Conservation (phyloP, 2,888 invertebrate species). For the Aphodius granarius region DNA sequence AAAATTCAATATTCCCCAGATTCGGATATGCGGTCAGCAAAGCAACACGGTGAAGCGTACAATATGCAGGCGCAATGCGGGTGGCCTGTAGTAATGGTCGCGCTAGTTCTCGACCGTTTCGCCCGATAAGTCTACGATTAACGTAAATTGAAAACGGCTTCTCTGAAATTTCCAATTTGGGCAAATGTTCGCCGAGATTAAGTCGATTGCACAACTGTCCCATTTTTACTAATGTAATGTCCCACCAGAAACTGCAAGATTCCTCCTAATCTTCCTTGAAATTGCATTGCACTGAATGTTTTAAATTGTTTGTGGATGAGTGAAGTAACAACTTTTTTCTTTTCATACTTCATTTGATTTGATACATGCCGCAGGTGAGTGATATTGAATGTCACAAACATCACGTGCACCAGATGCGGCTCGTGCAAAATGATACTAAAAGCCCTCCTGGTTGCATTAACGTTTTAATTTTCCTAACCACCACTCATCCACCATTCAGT, state of each 20-base stretch:
- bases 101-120: neutral
- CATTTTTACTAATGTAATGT: neutral
- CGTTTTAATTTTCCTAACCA: neutral
- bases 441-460: neutral
- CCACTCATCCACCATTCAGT: neutral
- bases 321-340: no score
- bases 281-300: no score
- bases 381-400: neutral
- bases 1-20: neutral
- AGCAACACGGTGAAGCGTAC: neutral
- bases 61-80: conserved; percentile 6
- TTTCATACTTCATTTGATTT: neutral
- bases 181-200: neutral
- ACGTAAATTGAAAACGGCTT: conserved; percentile 10
- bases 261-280: neutral
- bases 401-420: neutral
- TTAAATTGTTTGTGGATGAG: no score
- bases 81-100: neutral
- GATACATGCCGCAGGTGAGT: neutral
- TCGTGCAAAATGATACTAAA: neutral
- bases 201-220: neutral
- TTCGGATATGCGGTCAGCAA: neutral
- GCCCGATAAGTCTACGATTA: conserved; percentile 1
- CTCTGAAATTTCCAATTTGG: conserved; percentile 11
- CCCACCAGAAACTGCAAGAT: neutral